phyloP scores from a whole-genome alignment of 1,140 invertebrate species.

The Galleria mellonella region DNA sequence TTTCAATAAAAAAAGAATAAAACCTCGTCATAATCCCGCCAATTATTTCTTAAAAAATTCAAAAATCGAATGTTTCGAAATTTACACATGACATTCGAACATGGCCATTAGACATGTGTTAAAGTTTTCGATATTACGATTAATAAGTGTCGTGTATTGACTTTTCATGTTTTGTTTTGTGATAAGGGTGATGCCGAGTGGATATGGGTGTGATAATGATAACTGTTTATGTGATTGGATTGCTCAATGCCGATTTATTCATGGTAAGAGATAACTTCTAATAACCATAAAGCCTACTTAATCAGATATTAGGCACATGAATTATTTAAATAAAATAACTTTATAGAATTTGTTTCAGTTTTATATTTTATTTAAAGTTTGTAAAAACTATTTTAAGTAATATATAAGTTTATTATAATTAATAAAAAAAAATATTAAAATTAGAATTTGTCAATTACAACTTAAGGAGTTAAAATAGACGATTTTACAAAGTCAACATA shows the following conservation, averaged over 20 bases:
- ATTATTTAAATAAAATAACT: too few species aligned
- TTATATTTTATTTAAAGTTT: too few species aligned
- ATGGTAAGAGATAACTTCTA: constrained; percentile 34
- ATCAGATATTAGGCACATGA: too few species aligned
- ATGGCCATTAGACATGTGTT: constrained; percentile 1
- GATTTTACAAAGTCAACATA: too few species aligned
- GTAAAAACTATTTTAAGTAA: too few species aligned
- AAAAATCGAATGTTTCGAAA: constrained; percentile 27
- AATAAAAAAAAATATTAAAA: too few species aligned
- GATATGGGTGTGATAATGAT: constrained; percentile 63
- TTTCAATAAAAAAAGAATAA: constrained; percentile 32
- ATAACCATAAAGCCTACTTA: too few species aligned
- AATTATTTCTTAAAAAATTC: constrained; percentile 20
- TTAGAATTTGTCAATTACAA: too few species aligned
- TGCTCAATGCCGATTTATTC: constrained; percentile 44
- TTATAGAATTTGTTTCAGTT: too few species aligned
- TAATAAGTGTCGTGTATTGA: constrained; percentile 46
- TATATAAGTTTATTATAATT: too few species aligned
- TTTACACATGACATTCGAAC: neutral
- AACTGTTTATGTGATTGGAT: constrained; percentile 60
- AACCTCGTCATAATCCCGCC: constrained; percentile 24
- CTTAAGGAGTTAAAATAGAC: too few species aligned
- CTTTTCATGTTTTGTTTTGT: constrained; percentile 65
- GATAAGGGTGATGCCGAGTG: constrained; percentile 62
- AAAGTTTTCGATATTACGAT: constrained; percentile 18